Conservation (phyloP, 2,888 invertebrate species). For the Sialis fuliginosa region DNA sequence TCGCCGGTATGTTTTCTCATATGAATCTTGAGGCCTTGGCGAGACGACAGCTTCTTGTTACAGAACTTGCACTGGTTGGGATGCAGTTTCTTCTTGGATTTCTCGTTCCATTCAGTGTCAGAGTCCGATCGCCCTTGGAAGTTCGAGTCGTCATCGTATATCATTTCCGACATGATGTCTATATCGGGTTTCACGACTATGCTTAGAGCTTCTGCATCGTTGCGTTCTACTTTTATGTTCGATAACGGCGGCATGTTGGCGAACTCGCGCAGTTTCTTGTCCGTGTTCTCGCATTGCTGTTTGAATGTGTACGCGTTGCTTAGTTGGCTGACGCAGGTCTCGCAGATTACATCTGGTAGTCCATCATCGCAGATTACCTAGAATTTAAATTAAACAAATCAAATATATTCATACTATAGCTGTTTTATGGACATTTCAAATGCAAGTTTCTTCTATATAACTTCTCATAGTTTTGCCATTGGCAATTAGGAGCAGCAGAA, state of each 20-base stretch:
- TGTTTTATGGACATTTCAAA: neutral
- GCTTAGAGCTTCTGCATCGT: constrained; percentile 12
- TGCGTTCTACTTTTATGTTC: constrained; percentile 6
- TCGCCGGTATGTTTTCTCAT: constrained; percentile 45
- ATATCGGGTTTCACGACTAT: constrained; percentile 15
- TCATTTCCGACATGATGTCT: constrained; percentile 5
- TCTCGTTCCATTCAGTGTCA: neutral
- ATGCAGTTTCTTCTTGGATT: constrained; percentile 8
- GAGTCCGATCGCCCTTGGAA: neutral
- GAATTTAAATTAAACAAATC: neutral
- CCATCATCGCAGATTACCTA: constrained; percentile 22
- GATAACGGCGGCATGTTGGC: constrained; percentile 7
- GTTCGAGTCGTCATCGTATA: neutral
- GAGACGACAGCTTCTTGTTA: constrained; percentile 17
- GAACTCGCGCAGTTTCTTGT: constrained; percentile 19
- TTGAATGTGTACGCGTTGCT: constrained; percentile 23
- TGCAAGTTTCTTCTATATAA: neutral
- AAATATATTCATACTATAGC: neutral
- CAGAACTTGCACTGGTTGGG: constrained; percentile 19
- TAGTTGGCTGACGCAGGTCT: constrained; percentile 21
- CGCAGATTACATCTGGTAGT: constrained; percentile 21
- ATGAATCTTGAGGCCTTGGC: constrained; percentile 27
- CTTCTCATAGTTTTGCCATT: too few relatives aligned
- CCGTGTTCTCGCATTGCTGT: constrained; percentile 24
- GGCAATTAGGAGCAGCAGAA: too few relatives aligned